Evolutionary conservation across 2,113 vertebrate species (phyloP), one percentile per base, ranked within the genome.

Genomic region (Porphyrio hochstetteri): DNA sequence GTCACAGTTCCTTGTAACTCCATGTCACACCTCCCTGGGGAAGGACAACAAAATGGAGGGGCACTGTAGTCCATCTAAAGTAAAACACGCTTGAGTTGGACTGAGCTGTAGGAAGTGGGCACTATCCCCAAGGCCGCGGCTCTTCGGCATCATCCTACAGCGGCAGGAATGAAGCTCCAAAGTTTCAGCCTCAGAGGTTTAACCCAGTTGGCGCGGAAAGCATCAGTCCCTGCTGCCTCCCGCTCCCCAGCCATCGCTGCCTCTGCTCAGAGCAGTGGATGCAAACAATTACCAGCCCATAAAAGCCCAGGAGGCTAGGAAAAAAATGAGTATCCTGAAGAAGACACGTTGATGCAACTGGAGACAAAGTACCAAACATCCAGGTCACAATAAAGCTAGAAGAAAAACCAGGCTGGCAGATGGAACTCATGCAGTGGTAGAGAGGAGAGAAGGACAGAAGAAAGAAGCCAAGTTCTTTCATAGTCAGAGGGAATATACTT

Each of bases 41-140:
- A 84, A 86, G 29, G 23, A 38, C 71, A 60, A 61, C 10, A 50
- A 57, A 52, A 69, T 5, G 18, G 36, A 70, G n/a, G 1, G 2
- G 46, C 21, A 29, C 0, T 38, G 29, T 10, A 59, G 53, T 13
- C 31, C 27, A 13, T 4, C 38, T 35, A 53, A 86, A 50, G 18
- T 28, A 68, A 36, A 48, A 36, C 11, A 27, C 9, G n/a, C 9
- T 15, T 16, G 55, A 63, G 24, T 61, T 36, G 75, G 28, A 59
- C 3, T 18, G 31, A 83, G 35, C n/a, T 31, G 28, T 36, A 33
- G 0, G 0, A 61, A 70, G 0, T 20, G 4, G 24, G 29, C 29
- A 35, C 18, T 29, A 56, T 50, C 5, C 13, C 24, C 31, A 38
- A 59, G 38, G 48, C 20, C 29, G 23, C 6, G 7, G 33, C 23